Evolutionary conservation across 2,888 invertebrate species (phyloP).

Genomic region (Micoletzkya japonica): DNA sequence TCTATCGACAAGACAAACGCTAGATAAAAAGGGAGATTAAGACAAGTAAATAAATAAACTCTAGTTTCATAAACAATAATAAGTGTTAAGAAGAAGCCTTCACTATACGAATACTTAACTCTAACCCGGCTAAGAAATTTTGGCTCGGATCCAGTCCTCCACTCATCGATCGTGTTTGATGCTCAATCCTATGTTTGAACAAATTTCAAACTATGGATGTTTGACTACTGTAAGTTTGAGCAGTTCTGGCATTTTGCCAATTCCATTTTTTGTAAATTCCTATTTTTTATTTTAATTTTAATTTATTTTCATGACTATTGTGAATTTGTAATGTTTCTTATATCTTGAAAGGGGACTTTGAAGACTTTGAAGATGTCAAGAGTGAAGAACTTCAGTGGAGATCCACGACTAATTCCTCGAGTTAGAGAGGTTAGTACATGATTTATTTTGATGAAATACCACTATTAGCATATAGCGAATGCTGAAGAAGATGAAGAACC

Average conservation of each 20-base stretch:
- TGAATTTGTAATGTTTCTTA: neutral
- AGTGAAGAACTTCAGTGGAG: constrained; percentile 7
- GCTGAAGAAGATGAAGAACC: constrained; percentile 29
- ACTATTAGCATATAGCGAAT: constrained; percentile 16
- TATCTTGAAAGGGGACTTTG: neutral
- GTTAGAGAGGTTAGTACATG: constrained; percentile 19
- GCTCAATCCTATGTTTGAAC: constrained; percentile 12
- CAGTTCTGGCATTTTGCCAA: constrained; percentile 14
- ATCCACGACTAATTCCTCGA: constrained; percentile 22
- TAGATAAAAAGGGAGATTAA: neutral
- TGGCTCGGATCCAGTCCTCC: constrained; percentile 29
- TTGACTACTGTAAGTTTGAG: neutral
- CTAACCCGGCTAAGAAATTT: neutral
- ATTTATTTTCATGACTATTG: neutral
- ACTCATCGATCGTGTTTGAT: constrained; percentile 24
- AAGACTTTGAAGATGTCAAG: constrained; percentile 6
- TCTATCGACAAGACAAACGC: neutral
- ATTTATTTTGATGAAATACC: neutral
- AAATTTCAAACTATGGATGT: neutral
- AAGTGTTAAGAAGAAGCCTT: neutral
- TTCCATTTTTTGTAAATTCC: no score
- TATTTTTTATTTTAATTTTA: neutral
- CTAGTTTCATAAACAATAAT: neutral
- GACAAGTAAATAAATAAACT: no score
- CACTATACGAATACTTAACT: no score